phyloP scores from a whole-genome alignment of 2,888 invertebrate genomes.

The Brachycybe producta region DNA sequence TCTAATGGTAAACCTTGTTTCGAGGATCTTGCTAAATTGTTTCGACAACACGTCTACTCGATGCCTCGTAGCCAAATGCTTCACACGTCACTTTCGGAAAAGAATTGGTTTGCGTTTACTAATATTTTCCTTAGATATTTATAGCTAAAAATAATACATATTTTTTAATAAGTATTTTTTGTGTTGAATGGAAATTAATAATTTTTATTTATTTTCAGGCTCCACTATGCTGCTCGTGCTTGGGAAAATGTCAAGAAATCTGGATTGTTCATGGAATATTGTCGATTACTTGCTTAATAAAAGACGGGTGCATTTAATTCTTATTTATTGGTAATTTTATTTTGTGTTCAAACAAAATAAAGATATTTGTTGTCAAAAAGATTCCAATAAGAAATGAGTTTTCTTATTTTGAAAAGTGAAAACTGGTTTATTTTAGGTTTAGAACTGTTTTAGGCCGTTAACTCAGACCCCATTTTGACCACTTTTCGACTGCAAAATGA shows the following conservation, averaged over 20 bases:
- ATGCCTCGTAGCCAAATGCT: constrained; percentile 55
- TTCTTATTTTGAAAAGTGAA: too few relatives aligned
- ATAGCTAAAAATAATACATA: constrained; percentile 1
- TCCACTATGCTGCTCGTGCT: constrained; percentile 63
- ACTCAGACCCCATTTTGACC: too few relatives aligned
- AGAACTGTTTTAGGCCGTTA: too few relatives aligned
- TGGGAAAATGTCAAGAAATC: constrained; percentile 77
- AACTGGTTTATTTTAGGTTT: too few relatives aligned
- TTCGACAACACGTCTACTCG: constrained; percentile 56
- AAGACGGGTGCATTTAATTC: constrained; percentile 25
- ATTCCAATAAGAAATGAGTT: too few relatives aligned
- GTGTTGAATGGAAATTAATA: neutral
- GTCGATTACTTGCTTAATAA: constrained; percentile 53
- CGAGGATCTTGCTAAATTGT: constrained; percentile 48
- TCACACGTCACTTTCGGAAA: constrained; percentile 59
- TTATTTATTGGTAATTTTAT: too few relatives aligned
- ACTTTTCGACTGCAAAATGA: too few relatives aligned
- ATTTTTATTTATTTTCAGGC: constrained; percentile 39
- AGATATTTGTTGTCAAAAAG: too few relatives aligned
- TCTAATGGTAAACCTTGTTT: constrained; percentile 38
- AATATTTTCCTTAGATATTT: constrained; percentile 3
- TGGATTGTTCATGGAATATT: constrained; percentile 69
- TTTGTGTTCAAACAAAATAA: too few relatives aligned
- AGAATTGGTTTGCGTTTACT: constrained; percentile 48
- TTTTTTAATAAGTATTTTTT: constrained; percentile 13